phyloP scores from a whole-genome alignment of 37 sponge, comb jelly and placozoan species.

The Geodia barretti region DNA sequence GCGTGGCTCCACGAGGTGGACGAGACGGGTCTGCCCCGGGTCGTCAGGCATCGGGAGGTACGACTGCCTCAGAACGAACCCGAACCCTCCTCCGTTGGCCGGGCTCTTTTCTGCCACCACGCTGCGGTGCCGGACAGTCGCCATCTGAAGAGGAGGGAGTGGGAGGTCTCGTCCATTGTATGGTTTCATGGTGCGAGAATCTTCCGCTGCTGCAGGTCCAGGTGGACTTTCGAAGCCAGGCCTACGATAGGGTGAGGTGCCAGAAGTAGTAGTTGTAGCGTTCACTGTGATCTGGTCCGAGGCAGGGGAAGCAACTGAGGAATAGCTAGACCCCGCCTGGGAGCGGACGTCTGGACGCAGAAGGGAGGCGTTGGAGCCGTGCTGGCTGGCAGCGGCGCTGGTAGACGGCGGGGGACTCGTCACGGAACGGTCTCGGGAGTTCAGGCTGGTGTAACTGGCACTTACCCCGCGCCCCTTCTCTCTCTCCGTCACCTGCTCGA shows the following conservation, averaged over 20 bases:
- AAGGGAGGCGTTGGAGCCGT: background rate
- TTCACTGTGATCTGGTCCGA: background rate
- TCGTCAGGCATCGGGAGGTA: slow-evolving; percentile 72
- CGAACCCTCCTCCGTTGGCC: slow-evolving; percentile 68
- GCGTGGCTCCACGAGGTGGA: slow-evolving; percentile 77
- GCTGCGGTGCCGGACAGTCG: slow-evolving; percentile 31
- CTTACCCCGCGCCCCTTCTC: background rate
- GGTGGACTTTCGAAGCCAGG: background rate
- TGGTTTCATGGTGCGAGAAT: slow-evolving; percentile 12
- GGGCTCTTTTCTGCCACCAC: slow-evolving; percentile 53
- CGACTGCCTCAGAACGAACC: slow-evolving; percentile 74
- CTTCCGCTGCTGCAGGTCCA: background rate
- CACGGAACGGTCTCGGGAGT: slow-evolving; percentile 1
- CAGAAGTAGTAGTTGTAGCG: background rate
- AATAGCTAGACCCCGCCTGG: background rate
- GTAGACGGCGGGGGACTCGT: background rate
- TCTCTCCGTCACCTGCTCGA: background rate
- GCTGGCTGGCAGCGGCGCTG: background rate
- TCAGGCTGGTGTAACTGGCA: background rate
- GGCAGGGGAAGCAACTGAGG: background rate
- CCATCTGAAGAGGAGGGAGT: slow-evolving; percentile 65
- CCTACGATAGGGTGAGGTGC: background rate
- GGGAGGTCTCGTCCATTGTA: slow-evolving; percentile 46
- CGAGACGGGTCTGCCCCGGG: slow-evolving; percentile 62
- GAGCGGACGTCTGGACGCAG: slow-evolving; percentile 4